Evolutionary conservation across 2,797 vertebrate genomes (phyloP).

Genomic region (Danio albolineatus): DNA sequence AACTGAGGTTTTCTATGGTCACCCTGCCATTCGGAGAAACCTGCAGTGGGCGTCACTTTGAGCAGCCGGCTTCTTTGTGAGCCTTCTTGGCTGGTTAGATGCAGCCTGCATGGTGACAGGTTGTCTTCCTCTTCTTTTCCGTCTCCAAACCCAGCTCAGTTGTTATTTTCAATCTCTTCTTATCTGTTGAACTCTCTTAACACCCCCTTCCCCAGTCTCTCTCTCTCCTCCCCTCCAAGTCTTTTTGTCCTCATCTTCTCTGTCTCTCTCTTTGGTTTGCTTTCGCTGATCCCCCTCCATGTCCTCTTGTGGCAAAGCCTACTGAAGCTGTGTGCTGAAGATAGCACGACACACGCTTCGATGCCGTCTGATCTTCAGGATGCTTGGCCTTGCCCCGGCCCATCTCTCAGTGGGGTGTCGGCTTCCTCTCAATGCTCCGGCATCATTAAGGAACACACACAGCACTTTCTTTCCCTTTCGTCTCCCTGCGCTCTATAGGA

Average conservation of each 20-base stretch:
- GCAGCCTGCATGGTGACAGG: slow-evolving; percentile 15
- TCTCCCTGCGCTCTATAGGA: background rate
- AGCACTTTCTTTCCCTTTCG: slow-evolving; percentile 12
- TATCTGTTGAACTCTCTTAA: slow-evolving; percentile 39
- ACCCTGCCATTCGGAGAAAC: slow-evolving; percentile 26
- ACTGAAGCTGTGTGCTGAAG: slow-evolving; percentile 53
- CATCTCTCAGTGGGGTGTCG: slow-evolving; percentile 51
- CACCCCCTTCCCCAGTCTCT: slow-evolving; percentile 27
- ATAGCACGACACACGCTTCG: slow-evolving; percentile 30
- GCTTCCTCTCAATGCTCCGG: slow-evolving; percentile 44
- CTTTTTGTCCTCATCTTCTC: slow-evolving; percentile 44
- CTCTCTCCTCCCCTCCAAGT: slow-evolving; percentile 21
- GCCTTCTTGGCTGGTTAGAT: slow-evolving; percentile 16
- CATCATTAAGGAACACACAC: slow-evolving; percentile 52
- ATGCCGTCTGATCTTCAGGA: slow-evolving; percentile 53
- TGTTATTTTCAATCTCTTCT: slow-evolving; percentile 44
- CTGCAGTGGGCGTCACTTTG: slow-evolving; percentile 14
- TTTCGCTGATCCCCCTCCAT: slow-evolving; percentile 14
- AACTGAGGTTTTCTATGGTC: slow-evolving; percentile 29
- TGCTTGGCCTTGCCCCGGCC: slow-evolving; percentile 40
- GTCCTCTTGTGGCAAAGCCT: slow-evolving; percentile 52
- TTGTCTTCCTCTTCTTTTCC: slow-evolving; percentile 36
- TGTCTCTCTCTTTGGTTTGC: slow-evolving; percentile 19
- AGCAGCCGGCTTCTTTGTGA: slow-evolving; percentile 1
- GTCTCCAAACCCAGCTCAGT: slow-evolving; percentile 11